These are phyloP conservation scores for Gymnopithys bicolor DNA, from an alignment of 2,797 vertebrate genomes.

Conservation along the genomic window DNA sequence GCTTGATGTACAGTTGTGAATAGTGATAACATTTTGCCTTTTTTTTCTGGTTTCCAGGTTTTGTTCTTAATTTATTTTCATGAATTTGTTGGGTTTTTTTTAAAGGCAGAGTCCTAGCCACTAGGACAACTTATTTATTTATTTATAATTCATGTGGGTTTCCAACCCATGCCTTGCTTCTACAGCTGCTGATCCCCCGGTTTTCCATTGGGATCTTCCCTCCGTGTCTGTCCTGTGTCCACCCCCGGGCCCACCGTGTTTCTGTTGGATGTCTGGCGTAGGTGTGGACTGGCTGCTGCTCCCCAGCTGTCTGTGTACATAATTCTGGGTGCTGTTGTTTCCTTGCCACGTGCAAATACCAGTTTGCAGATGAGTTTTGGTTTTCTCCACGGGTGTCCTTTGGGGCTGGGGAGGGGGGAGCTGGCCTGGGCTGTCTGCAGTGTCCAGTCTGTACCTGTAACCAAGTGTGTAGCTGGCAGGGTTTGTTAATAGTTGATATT, in stretches of 20 bases:
- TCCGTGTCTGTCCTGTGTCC: not conserved
- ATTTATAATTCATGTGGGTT: constrained; percentile 79
- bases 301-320: constrained; percentile 29
- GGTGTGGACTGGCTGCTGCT: constrained; percentile 42
- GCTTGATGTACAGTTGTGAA: constrained; percentile 75
- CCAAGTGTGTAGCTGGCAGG: constrained; percentile 65
- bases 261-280: not conserved
- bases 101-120: constrained; percentile 57
- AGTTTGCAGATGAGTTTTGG: constrained; percentile 34
- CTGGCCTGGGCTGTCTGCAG: constrained; percentile 38
- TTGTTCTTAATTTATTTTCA: constrained; percentile 77
- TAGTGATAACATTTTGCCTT: constrained; percentile 49
- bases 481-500: constrained; percentile 78
- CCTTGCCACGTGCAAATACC: constrained; percentile 1
- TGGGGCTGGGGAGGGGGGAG: constrained; percentile 20
- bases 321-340: constrained; percentile 19
- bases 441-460: constrained; percentile 70
- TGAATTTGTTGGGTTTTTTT: not conserved
- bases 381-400: not conserved
- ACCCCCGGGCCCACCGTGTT: not conserved
- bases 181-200: constrained; percentile 55
- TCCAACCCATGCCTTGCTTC: constrained; percentile 63
- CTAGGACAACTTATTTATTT: constrained; percentile 80
- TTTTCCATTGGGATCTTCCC: not conserved
- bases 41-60: not conserved